These are phyloP conservation scores for Marmota flaviventris DNA, from an alignment of 2,113 vertebrate species.

Conservation along the genomic window DNA sequence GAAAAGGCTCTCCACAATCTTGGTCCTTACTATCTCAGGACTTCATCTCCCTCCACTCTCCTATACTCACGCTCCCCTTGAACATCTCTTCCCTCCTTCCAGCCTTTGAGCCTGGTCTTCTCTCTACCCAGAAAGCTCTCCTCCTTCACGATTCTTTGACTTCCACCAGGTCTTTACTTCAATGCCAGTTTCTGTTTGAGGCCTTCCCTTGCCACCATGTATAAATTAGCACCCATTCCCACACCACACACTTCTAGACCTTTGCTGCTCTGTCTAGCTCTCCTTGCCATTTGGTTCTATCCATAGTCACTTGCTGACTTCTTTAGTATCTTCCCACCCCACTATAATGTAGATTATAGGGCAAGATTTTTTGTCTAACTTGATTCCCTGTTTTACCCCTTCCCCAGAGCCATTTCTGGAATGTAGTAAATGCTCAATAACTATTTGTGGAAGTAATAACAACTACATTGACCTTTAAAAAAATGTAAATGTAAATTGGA, in stretches of 20 bases:
- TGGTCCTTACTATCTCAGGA: not conserved
- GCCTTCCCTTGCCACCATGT: not conserved
- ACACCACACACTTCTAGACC: not conserved
- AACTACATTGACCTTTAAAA: not conserved
- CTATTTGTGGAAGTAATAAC: constrained; percentile 21
- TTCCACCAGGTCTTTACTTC: not conserved
- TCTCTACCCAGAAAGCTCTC: not conserved
- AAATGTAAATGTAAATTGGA: constrained; percentile 26
- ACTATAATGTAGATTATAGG: not conserved
- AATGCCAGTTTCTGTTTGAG: not conserved
- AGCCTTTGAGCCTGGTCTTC: not conserved
- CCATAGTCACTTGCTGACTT: not conserved
- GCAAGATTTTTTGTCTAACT: not conserved
- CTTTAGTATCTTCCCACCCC: not conserved
- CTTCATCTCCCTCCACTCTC: not conserved
- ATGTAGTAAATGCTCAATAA: constrained; percentile 36
- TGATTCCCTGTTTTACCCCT: not conserved
- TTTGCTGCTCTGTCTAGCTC: not conserved
- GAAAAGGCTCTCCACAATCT: not conserved
- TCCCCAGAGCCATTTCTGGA: not conserved
- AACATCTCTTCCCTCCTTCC: not conserved
- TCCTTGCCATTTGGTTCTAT: too few species aligned
- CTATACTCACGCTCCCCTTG: not conserved
- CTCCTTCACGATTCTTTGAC: not conserved
- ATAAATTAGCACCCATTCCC: not conserved